These are phyloP conservation scores for Hydractinia echinata DNA, from an alignment of 30 jellyfish, hydroid and myxozoan genomes.

Conservation along the genomic window DNA sequence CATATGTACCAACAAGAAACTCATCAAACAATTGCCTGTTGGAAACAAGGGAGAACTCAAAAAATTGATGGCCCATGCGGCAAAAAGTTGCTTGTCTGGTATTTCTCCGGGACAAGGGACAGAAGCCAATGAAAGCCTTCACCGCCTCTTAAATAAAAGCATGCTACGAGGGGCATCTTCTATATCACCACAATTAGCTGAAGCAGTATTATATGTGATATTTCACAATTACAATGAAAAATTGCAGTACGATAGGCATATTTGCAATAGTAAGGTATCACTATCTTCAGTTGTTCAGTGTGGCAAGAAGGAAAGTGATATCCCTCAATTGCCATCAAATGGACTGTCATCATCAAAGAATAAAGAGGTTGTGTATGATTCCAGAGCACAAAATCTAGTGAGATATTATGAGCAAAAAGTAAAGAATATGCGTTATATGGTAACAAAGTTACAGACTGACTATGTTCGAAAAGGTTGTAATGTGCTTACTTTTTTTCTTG, in stretches of 20 bases:
- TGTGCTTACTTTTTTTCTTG: not conserved
- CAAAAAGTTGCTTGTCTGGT: constrained; percentile 16
- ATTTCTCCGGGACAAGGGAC: constrained; percentile 28
- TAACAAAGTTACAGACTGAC: not conserved
- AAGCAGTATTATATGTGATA: not conserved
- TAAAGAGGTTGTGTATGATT: too few relatives aligned
- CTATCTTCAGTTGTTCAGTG: too few relatives aligned
- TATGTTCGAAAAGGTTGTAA: not conserved
- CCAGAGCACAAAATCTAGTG: too few relatives aligned
- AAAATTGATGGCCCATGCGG: not conserved
- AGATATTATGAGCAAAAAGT: not conserved
- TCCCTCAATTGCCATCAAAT: too few relatives aligned
- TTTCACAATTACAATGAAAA: constrained; percentile 1
- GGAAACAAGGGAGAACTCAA: not conserved
- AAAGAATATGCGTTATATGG: not conserved
- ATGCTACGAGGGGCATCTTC: not conserved
- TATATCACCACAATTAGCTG: not conserved
- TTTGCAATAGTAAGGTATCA: not conserved
- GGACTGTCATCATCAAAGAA: too few relatives aligned
- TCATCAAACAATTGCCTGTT: not conserved
- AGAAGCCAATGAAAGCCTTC: constrained; percentile 10
- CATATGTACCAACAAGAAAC: not conserved
- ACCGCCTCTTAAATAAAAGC: not conserved
- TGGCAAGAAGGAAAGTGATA: too few relatives aligned
- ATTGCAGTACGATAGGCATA: not conserved